A percentile compares a stretch with the other conserved stretches of the same genome.
Conservation (phyloP, 2,888 invertebrate species). For the Ochropleura plecta region DNA sequence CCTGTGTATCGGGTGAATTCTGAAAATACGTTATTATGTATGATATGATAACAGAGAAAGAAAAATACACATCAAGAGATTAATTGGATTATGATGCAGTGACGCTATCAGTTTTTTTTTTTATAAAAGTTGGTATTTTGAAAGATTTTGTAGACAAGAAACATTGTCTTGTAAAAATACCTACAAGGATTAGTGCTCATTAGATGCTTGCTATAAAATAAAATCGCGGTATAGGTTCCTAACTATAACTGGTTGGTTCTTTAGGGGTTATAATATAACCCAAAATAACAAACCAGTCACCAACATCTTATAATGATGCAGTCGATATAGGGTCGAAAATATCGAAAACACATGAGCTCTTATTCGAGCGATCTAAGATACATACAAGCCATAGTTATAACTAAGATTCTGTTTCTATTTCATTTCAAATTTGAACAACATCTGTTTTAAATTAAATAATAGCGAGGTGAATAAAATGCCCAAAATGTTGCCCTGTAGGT, state of each 20-base stretch:
- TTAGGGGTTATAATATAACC: neutral
- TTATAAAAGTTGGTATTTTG: neutral
- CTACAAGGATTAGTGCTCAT: neutral
- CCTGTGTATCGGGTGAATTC: conserved; percentile 15
- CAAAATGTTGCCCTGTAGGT: neutral
- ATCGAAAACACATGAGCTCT: neutral
- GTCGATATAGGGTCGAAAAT: neutral
- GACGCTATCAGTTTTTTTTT: neutral
- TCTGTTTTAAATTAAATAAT: neutral
- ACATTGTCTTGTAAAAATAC: neutral
- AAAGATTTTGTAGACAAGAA: neutral
- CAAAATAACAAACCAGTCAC: neutral
- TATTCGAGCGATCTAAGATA: neutral
- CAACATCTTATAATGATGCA: neutral
- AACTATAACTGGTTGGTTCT: no score
- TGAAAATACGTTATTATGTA: neutral
- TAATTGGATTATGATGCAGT: conserved; percentile 11
- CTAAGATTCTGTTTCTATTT: conserved; percentile 6
- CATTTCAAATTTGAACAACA: conserved; percentile 18
- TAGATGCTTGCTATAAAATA: neutral
- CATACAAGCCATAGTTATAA: neutral
- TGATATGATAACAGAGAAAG: conserved; percentile 8
- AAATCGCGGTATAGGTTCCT: neutral
- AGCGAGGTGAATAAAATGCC: neutral
- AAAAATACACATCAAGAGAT: neutral